Base-by-base conservation (phyloP, 2,113 vertebrate species). In the Otocyon megalotis region DNA sequence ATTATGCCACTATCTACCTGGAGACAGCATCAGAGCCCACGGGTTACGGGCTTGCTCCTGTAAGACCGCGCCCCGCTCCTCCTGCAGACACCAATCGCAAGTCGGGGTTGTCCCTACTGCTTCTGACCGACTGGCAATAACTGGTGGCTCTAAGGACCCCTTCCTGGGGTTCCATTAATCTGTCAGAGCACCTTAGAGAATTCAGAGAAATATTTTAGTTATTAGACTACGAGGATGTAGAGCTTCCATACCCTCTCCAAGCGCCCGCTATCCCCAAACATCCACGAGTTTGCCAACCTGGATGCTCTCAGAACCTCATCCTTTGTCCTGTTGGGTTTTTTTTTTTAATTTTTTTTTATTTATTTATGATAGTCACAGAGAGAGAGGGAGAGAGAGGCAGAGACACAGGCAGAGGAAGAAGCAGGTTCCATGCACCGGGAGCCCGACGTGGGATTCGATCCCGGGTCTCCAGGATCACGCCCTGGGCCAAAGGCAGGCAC, bases 71-170 rank as follows among this genome's bases (percentile, higher is more conserved):
- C 26, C 43, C 74, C 3, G 8, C 48, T 26, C 62, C 32, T 2
- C 35, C 26, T 5, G 37, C 24, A 43, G 76, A 37, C 0, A 5
- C 17, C 12, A 43, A 4, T 2, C 4, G 4, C 12, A 14, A 54
- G 26, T 0, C 26, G 24, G 20, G 60, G 48, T 20, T 28, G 60
- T 80, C 48, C 43, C 43, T 12, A 2, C 24, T 20, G 62, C 58
- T 35, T 53, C 58, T 8, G 43, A 53, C 74, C 37, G 14, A 24
- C 19, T 19, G 32, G 30, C 62, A 32, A 35, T 7, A 10, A 13
- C 3, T 0, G 50, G 62, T 1, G 6, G 62, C 12, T 56, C 50
- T 50, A 37, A 16, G 0, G 5, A 81, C 16, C 15, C 76, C 24
- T 12, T 15, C 50, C n/a, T 43, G 7, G 76, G 62, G 62, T 54